Base-by-base conservation (phyloP, 1,140 invertebrate genomes). In the Parapsyche elsis region DNA sequence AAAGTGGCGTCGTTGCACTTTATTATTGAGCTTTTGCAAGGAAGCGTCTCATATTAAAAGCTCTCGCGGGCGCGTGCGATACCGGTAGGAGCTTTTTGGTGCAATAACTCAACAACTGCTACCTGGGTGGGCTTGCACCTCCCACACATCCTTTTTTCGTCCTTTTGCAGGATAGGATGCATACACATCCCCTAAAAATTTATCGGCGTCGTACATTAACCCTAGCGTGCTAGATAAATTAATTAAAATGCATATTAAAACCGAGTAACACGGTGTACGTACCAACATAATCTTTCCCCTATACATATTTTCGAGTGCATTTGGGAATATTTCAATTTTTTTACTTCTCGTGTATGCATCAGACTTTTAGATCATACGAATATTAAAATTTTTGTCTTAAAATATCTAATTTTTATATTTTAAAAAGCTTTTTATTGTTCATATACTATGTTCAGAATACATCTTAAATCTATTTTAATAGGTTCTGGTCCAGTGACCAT, bases 1-100 rank as follows among this genome's bases (percentile, higher is more conserved):
- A 67, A 67, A 71, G 76, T 78, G 59, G 5, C 76, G 30, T 59
- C 77, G 67, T 76, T 46, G 38, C 77, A 79, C 81, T 67, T 81
- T 76, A 80, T 81, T 81, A 79, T 74, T 78, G 80, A 67, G 71
- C 71, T 78, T 70, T 75, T 49, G 71, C 76, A 61, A 76, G 76
- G 49, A 57, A 24, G 26, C 71, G 61, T 67, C 76, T 74, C 61
- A 74, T 81, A 74, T 81, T 81, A 81, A 71, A 81, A 74, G 80
- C 70, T 81, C 26, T 53, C 64, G 21, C 45, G 59, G 44, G 30
- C 30, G 30, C 30, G 30, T 38, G 30, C 30, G 26, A 49, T 76
- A 57, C 49, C 16, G 12, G 53, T 71, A 26, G 19, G 16, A 59
- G 24, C 77, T 30, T 26, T 74, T 49, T 9, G 38, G 23, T 23